These are phyloP conservation scores for Prolemur simus DNA, from an alignment of 2,113 vertebrate genomes.

Conservation along the genomic window DNA sequence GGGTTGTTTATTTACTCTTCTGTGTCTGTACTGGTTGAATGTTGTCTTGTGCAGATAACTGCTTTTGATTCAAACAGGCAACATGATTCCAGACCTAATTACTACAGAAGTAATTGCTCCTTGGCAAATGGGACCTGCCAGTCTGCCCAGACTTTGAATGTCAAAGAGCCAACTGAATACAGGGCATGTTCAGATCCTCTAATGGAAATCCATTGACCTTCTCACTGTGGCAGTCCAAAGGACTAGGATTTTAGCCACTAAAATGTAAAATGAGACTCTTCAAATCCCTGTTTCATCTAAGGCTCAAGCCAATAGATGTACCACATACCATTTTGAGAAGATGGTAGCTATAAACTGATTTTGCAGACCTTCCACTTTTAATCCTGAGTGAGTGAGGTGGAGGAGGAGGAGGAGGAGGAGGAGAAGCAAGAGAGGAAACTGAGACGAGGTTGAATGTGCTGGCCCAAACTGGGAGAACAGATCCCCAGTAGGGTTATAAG, in stretches of 20 bases:
- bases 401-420: neutral
- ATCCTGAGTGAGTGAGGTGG: neutral
- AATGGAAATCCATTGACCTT: conserved; percentile 43
- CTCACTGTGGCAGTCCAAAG: neutral
- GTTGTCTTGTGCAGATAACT: conserved; percentile 58
- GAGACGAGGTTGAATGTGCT: neutral
- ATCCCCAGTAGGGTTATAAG: neutral
- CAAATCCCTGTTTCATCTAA: neutral
- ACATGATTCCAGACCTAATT: conserved; percentile 71
- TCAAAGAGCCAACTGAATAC: conserved; percentile 55
- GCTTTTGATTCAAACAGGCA: conserved; percentile 66
- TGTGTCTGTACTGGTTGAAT: conserved; percentile 43
- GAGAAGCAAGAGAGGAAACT: neutral
- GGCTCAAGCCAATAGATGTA: neutral
- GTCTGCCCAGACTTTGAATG: conserved; percentile 60
- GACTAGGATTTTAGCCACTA: neutral
- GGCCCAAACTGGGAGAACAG: neutral
- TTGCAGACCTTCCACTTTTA: neutral
- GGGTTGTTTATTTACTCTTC: conserved; percentile 61
- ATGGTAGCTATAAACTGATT: neutral
- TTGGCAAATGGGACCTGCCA: conserved; percentile 65
- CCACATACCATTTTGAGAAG: neutral
- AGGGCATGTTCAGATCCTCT: conserved; percentile 5
- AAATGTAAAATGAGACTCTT: neutral
- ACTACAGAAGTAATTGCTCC: conserved; percentile 60